Percentiles rank a stretch among this genome's conserved stretches.
Conservation (phyloP, 2,888 invertebrate genomes). For the Orgyia antiqua region DNA sequence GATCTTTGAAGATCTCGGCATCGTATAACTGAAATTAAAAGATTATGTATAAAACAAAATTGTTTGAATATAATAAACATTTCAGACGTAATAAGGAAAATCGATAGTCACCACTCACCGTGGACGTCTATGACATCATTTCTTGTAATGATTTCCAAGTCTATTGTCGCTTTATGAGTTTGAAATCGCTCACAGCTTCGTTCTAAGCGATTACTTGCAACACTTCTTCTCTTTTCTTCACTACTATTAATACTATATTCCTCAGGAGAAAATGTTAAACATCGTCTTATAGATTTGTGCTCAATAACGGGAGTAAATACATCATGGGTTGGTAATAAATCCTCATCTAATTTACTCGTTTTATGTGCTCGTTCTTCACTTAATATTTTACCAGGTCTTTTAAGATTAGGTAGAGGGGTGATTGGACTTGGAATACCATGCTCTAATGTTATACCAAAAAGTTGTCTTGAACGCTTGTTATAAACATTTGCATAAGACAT, state of each 20-base stretch:
- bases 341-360: conserved; percentile 72
- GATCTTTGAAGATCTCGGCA: conserved; percentile 85
- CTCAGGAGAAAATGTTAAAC: conserved; percentile 79
- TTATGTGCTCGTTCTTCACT: conserved; percentile 68
- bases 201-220: conserved; percentile 66
- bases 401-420: conserved; percentile 60
- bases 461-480: conserved; percentile 49
- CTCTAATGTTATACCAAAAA: conserved; percentile 66
- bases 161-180: conserved; percentile 77
- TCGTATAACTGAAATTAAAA: conserved; percentile 82
- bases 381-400: conserved; percentile 57
- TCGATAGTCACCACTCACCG: conserved; percentile 81
- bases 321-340: conserved; percentile 53
- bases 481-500: conserved; percentile 47
- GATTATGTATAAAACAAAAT: no score
- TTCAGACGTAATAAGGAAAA: conserved; percentile 11
- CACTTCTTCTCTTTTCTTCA: conserved; percentile 73
- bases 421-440: conserved; percentile 75
- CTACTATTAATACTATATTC: conserved; percentile 69
- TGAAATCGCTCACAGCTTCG: conserved; percentile 55
- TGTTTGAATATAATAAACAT: not conserved
- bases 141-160: conserved; percentile 78
- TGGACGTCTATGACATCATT: conserved; percentile 81
- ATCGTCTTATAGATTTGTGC: conserved; percentile 72
- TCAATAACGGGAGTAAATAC: conserved; percentile 66